These are phyloP conservation scores for Tubulanus polymorphus DNA, from an alignment of 2,888 invertebrate genomes.

Conservation along the genomic window DNA sequence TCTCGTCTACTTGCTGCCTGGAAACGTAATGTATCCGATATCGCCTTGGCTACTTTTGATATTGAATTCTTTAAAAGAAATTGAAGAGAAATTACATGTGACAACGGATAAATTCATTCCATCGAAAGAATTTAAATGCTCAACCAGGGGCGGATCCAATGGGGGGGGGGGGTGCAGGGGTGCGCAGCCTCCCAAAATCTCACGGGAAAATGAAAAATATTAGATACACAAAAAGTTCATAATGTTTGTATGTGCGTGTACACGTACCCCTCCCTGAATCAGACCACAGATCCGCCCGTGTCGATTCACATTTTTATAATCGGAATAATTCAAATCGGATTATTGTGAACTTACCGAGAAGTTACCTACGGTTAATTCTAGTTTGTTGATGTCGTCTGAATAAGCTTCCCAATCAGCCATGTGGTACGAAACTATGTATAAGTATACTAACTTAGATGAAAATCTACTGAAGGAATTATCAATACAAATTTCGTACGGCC, in stretches of 20 bases:
- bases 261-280: no score
- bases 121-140: no score
- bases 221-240: no score
- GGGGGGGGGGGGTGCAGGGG: no score
- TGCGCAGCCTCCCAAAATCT: no score
- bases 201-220: no score
- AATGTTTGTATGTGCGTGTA: no score
- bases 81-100: no score
- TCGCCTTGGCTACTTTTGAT: slow-evolving; percentile 24
- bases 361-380: slow-evolving; percentile 83
- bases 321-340: neutral
- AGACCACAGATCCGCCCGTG: no score
- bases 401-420: slow-evolving; percentile 75
- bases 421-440: slow-evolving; percentile 60
- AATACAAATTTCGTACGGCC: slow-evolving; percentile 79
- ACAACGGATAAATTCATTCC: no score
- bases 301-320: no score
- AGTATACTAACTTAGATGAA: slow-evolving; percentile 76
- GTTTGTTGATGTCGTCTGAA: slow-evolving; percentile 79
- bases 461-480: slow-evolving; percentile 79
- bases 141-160: no score
- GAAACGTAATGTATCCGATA: slow-evolving; percentile 23
- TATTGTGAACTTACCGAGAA: slow-evolving; percentile 70
- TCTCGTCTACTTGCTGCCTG: slow-evolving; percentile 31
- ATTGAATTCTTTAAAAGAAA: neutral